phyloP scores from a whole-genome alignment of 1,140 invertebrate species.

The Euglossa dilemma region DNA sequence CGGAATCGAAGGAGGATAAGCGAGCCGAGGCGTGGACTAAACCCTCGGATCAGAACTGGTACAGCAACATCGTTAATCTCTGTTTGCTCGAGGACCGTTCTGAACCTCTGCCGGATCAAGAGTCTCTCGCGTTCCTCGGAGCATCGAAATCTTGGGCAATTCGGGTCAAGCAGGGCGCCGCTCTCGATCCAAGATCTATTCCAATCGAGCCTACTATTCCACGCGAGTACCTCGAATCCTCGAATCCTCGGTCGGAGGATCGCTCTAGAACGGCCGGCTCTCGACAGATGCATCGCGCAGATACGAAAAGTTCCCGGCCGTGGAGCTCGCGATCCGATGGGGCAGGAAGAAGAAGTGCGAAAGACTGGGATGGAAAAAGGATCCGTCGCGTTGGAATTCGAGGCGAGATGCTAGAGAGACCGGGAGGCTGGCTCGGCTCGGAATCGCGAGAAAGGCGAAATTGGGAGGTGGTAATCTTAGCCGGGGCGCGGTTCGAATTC shows the following conservation, averaged over 20 bases:
- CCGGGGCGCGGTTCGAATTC: slow-evolving; percentile 58
- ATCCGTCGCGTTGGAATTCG: slow-evolving; percentile 40
- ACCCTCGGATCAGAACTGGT: background rate
- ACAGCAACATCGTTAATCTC: slow-evolving; percentile 21
- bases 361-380: background rate
- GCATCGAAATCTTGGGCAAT: background rate
- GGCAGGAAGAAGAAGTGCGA: background rate
- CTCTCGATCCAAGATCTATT: background rate
- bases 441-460: slow-evolving; percentile 39
- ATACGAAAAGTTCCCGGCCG: background rate
- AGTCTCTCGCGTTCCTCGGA: no score
- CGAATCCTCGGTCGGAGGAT: no score
- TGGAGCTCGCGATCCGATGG: background rate
- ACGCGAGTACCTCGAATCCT: background rate
- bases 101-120: background rate
- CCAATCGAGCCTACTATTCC: background rate
- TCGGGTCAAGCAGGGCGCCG: background rate
- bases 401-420: slow-evolving; percentile 27
- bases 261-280: background rate
- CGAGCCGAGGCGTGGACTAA: no score
- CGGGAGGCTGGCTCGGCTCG: no score
- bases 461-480: slow-evolving; percentile 63
- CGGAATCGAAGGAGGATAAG: slow-evolving; percentile 5
- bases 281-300: background rate
- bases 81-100: background rate